A percentile compares a stretch with the other conserved stretches of the same genome.
Conservation (phyloP, 2,888 invertebrate species). For the Pseudanteris insignis region DNA sequence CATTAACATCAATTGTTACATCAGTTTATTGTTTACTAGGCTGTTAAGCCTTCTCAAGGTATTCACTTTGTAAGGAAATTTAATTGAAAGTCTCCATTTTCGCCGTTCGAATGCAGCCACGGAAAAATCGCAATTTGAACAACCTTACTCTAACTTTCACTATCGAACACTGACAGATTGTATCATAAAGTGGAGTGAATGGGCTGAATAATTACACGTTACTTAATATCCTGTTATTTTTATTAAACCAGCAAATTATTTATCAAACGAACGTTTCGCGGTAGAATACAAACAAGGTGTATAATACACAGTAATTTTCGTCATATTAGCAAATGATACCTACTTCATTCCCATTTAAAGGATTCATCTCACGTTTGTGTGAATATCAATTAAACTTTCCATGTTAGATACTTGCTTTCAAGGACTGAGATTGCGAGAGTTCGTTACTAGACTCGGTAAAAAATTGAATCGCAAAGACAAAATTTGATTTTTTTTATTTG, state of each 20-base stretch:
- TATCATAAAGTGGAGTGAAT: constrained; percentile 23
- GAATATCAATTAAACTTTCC: not conserved
- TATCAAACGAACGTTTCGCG: no score
- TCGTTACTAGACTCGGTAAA: no score
- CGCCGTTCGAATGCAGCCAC: not conserved
- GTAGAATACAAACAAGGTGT: no score
- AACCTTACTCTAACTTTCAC: constrained; percentile 28
- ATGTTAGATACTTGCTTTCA: not conserved
- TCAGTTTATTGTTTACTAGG: no score
- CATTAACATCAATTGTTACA: no score
- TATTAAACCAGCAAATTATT: constrained; percentile 1
- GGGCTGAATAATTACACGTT: constrained; percentile 29
- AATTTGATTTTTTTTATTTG: no score
- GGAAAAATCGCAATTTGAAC: constrained; percentile 14
- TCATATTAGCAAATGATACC: no score
- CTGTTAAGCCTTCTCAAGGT: no score
- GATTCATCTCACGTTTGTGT: not conserved
- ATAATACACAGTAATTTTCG: no score
- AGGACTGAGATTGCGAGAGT: no score
- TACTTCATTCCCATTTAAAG: no score
- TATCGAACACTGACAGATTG: constrained; percentile 12
- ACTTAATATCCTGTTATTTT: constrained; percentile 28
- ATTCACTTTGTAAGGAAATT: not conserved
- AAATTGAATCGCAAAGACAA: no score
- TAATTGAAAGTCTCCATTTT: constrained; percentile 4